Evolutionary conservation across 2,888 invertebrate species (phyloP).

Genomic region (Bhutanitis thaidina): DNA sequence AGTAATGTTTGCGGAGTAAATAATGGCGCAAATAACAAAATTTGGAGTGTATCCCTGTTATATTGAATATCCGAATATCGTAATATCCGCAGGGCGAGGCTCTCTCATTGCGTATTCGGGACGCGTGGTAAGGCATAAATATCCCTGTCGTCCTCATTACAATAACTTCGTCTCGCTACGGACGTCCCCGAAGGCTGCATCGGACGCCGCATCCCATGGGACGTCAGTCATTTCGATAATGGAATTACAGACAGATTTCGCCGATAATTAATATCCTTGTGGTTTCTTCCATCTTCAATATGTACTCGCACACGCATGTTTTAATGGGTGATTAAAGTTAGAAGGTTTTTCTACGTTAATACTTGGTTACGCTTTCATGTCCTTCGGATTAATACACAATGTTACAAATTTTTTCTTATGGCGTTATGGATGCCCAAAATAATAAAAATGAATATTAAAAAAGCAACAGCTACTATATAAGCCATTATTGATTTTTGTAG

Average conservation of each 20-base stretch:
- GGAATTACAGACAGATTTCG: conserved; percentile 60
- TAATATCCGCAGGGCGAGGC: conserved; percentile 32
- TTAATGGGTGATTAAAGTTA: no score
- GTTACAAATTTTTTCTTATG: no score
- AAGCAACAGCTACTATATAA: no score
- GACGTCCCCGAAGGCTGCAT: conserved; percentile 57
- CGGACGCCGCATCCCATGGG: conserved; percentile 62
- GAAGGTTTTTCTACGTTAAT: no score
- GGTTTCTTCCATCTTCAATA: conserved; percentile 13
- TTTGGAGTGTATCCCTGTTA: conserved; percentile 38
- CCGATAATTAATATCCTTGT: conserved; percentile 48
- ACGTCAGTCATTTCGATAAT: conserved; percentile 66
- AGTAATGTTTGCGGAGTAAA: conserved; percentile 53
- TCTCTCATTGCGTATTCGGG: conserved; percentile 68
- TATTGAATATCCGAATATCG: conserved; percentile 53
- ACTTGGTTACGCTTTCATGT: no score
- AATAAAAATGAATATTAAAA: no score
- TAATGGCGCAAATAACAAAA: conserved; percentile 46
- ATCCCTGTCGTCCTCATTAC: conserved; percentile 76
- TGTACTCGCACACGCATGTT: conserved; percentile 4
- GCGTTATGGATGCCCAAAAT: no score
- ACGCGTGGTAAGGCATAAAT: conserved; percentile 72
- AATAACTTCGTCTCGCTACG: conserved; percentile 61
- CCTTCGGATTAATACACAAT: no score
- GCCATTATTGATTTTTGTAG: no score